Conservation (phyloP, 1,140 invertebrate species). For the Lerema accius region DNA sequence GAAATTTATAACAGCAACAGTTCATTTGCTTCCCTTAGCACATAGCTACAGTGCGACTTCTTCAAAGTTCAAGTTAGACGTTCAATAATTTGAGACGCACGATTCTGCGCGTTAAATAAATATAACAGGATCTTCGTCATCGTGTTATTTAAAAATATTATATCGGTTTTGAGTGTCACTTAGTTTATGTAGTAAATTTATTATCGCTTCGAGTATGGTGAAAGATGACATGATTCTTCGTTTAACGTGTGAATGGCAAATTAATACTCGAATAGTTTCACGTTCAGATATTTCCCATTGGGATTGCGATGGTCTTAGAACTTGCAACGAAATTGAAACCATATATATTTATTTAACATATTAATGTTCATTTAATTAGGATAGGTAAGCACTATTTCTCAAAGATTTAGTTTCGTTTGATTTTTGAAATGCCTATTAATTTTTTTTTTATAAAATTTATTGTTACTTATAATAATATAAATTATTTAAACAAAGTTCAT, state of each 20-base stretch:
- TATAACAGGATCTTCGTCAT: conserved; percentile 46
- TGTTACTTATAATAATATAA: no score
- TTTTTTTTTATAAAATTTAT: no score
- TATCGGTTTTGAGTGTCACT: conserved; percentile 37
- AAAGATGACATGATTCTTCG: conserved; percentile 47
- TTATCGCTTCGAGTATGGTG: conserved; percentile 47
- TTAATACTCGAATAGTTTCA: not conserved
- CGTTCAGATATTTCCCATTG: not conserved
- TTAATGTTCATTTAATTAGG: no score
- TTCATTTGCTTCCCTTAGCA: conserved; percentile 76
- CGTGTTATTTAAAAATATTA: conserved; percentile 55
- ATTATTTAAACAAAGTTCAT: no score
- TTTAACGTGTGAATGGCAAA: conserved; percentile 40
- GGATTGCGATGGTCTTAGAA: not conserved
- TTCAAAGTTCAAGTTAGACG: conserved; percentile 64
- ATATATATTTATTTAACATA: no score
- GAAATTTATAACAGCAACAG: conserved; percentile 65
- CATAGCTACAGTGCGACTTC: conserved; percentile 60
- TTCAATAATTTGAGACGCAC: conserved; percentile 68
- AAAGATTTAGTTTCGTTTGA: no score
- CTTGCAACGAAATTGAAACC: no score
- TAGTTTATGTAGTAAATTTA: conserved; percentile 46
- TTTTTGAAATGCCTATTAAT: no score
- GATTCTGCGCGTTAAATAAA: conserved; percentile 52
- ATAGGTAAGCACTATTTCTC: no score